Evolutionary conservation across 2,113 vertebrate species (phyloP).

Genomic region (Eptesicus fuscus): DNA sequence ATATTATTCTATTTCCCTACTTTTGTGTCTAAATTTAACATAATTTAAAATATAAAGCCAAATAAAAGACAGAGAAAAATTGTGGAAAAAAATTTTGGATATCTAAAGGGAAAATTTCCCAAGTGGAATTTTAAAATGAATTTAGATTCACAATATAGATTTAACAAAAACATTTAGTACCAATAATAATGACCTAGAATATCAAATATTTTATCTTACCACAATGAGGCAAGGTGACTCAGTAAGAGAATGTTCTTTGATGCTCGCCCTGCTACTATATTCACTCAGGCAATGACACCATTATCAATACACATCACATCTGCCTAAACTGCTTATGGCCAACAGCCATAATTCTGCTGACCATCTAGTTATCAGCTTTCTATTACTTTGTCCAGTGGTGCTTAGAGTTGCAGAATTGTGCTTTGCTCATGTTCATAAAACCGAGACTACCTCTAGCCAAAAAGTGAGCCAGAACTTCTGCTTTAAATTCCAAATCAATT

Average conservation of each 20-base stretch:
- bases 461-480: background rate
- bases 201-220: background rate
- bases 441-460: background rate
- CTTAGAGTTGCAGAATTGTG: background rate
- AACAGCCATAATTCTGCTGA: background rate
- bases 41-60: background rate
- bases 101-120: background rate
- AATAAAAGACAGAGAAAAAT: background rate
- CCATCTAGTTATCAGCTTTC: background rate
- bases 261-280: background rate
- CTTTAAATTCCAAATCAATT: constrained; percentile 13
- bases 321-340: background rate
- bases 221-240: background rate
- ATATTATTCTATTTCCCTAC: background rate
- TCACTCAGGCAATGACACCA: background rate
- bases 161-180: background rate
- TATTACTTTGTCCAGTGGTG: background rate
- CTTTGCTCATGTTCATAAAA: background rate
- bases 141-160: background rate
- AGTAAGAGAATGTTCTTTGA: background rate
- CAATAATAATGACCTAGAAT: background rate
- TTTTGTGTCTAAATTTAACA: background rate
- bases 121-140: background rate
- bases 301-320: background rate
- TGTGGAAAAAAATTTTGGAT: background rate